Base-by-base conservation (phyloP, 2,113 vertebrate species). In the Sakesphorus luctuosus region DNA sequence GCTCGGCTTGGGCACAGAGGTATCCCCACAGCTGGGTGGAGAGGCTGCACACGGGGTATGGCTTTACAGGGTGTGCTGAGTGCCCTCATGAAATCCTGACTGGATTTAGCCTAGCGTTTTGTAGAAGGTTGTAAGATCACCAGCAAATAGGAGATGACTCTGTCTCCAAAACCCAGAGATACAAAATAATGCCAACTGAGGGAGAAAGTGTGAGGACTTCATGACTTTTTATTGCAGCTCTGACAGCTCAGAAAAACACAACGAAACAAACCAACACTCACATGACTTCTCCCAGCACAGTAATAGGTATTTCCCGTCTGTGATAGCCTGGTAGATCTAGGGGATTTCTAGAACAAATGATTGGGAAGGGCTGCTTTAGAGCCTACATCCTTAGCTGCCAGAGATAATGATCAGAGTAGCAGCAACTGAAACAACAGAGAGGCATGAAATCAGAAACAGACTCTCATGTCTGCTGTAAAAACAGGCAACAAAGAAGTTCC, bases 221-320 rank as follows among this genome's bases (percentile, higher is more conserved):
- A 9, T 29, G 40, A n/a, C 13, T 36, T 78, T 26, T 68, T 50
- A 55, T n/a, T 74, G 26, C 19, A 47, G 46, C 46, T 52, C 7
- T 44, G 55, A 33, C 6, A 71, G 6, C 20, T 13, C 21, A 0
- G 23, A 44, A 36, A 56, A 20, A 8, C 4, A 9, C 24, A 1
- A 25, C 31, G 33, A 56, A 20, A 6, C 5, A 13, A 18, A 10
- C 5, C 40, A 47, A 7, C 3, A 10, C 6, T 23, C 3, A 1
- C 8, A 18, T 33, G 61, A 38, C 33, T 36, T 55, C 29, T 74
- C 25, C 20, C 8, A 9, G 29, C 26, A 18, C 18, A 13, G 20
- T 20, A 47, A 29, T 6, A 21, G 43, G 11, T 52, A 44, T 46
- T 75, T 62, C 47, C 44, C 15, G 58, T 90, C 43, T 63, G 25